Base-by-base conservation (phyloP, 2,888 invertebrate genomes). In the Cataglyphis albicans region DNA sequence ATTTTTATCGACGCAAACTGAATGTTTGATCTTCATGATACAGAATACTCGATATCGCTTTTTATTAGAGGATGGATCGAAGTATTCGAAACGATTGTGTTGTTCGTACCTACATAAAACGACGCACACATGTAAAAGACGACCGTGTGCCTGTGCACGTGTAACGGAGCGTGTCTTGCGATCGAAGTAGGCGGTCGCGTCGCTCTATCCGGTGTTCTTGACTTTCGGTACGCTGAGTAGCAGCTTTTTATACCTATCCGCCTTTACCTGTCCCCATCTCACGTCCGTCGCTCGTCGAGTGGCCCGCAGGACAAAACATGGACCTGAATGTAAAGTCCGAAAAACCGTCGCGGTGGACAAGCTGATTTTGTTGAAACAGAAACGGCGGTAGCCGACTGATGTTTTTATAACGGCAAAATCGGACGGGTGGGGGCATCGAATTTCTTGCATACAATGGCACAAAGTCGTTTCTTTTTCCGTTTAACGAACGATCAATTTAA, bases 291-390 rank as follows among this genome's bases (percentile, higher is more conserved):
- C 80, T 84, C 85, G 81, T 78, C 85, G 85, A 86, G 70, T 81
- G 87, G 84, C 72, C 41, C 35, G 29, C n/a, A 73, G 85, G 81
- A 87, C 86, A 88, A 89, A 89, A 88, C 89, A 88, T 81, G 88
- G 85, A 84, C 84, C 90, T 84, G 88, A 89, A 89, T 89, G 89
- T 89, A 89, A 89, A 89, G 86, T 88, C 72, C 70, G 84, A 89
- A 88, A 87, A 89, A 89, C 70, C 35, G 68, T 81, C 88, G 75
- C 80, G 84, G 83, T 70, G 81, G 84, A 84, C 89, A 83, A 82
- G 85, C 83, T 84, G 84, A 86, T 89, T 89, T 89, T 88, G 89
- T 89, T 89, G 82, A 81, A 80, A 84, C 83, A 84, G 88, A 84
- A 87, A 88, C 89, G 76, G 72, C 75, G 75, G 59, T 57, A 59